Percentiles rank a stretch among this genome's conserved stretches.
These are phyloP conservation scores for Actenoides lindsayi DNA, from an alignment of 2,113 vertebrate genomes.

Conservation along the genomic window DNA sequence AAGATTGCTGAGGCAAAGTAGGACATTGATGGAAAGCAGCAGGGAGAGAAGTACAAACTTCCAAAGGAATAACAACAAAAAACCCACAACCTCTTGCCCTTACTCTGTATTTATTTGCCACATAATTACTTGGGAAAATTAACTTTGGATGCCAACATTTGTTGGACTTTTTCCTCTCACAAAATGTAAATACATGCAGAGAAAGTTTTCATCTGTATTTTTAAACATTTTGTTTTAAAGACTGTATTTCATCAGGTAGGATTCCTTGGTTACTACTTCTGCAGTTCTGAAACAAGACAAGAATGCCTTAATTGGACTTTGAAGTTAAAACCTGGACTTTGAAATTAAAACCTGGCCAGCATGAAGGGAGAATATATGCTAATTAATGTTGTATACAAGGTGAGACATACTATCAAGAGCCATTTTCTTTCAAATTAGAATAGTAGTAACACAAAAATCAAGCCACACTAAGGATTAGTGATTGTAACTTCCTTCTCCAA, in stretches of 20 bases:
- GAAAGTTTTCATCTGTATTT: background rate
- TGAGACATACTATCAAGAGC: background rate
- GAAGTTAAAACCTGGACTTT: background rate
- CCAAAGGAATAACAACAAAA: background rate
- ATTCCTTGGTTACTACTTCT: background rate
- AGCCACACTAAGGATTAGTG: background rate
- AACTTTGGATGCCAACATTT: background rate
- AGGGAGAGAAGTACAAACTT: background rate
- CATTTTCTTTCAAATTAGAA: background rate
- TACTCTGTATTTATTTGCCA: background rate
- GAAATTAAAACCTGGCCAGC: background rate
- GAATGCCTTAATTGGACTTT: background rate
- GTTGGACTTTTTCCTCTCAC: background rate
- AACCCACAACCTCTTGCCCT: background rate
- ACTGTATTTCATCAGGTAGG: background rate
- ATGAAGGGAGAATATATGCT: background rate
- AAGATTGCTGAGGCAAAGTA: background rate
- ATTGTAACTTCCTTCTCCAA: background rate
- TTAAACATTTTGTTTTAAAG: background rate
- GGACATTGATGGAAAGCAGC: background rate
- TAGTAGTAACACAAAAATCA: background rate
- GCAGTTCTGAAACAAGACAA: background rate
- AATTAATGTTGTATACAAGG: fast-evolving
- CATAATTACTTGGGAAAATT: background rate
- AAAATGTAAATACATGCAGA: background rate